Base-by-base conservation (phyloP, 2,797 vertebrate species). In the Chaetodon trifasciatus region DNA sequence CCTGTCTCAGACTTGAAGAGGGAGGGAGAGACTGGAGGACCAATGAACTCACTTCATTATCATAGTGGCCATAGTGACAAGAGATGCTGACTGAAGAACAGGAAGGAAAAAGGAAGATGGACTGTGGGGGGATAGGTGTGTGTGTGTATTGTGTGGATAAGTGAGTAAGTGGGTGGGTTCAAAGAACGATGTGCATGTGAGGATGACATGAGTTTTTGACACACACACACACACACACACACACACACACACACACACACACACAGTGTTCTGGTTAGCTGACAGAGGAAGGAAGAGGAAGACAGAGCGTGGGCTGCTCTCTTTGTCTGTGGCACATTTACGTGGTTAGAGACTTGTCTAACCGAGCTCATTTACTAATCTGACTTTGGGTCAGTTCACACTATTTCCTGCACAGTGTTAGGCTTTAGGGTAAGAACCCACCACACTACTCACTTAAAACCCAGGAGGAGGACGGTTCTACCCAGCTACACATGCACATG, bases 1-100 rank as follows among this genome's bases (percentile, higher is more conserved):
- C 74, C 79, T 65, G 67, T 62, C 73, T 77, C 60, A 80, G 46
- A 75, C 58, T 50, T 17, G 11, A 37, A 47, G 17, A 56, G 17
- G 19, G 17, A 49, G 23, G 8, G 23, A 15, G 24, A 23, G 13
- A 55, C 19, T 6, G 1, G 17, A 24, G 10, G 50, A 32, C 28
- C 39, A 75, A 46, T 61, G 1, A 56, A 8, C 16, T 39, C 16
- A 17, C 28, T 56, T 19, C 7, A 50, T 21, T 35, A 8, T 13
- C 16, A 19, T 2, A 0, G 42, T 56, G 2, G 3, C 47, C 42
- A 56, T 37, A 19, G 50, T 12, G 52, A 68, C 11, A 9, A 65
- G 8, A 74, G 49, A 71, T 52, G 55, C 44, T 62, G 1, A 19
- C 13, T 49, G 35, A 68, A 47, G 39, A 62, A 53, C 19, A 46